phyloP scores from a whole-genome alignment of 2,113 vertebrate species.

The Puma concolor region DNA sequence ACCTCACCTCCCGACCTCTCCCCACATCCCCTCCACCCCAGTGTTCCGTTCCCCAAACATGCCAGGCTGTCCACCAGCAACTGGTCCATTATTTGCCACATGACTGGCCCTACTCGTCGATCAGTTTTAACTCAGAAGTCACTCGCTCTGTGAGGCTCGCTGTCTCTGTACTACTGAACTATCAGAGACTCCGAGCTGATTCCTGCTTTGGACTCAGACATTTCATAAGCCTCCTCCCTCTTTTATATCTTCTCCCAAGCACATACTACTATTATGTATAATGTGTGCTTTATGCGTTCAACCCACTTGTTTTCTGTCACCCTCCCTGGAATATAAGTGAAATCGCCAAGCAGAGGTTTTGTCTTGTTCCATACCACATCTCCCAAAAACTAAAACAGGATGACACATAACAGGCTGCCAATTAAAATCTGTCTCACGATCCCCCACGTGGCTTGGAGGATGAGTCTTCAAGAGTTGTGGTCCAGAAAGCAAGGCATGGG shows the following conservation, averaged over 20 bases:
- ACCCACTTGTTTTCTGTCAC: background rate
- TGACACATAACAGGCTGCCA: background rate
- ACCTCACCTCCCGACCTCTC: background rate
- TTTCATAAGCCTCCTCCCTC: background rate
- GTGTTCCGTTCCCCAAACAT: rapidly evolving
- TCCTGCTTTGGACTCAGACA: background rate
- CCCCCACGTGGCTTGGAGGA: background rate
- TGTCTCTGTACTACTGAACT: background rate
- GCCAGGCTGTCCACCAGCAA: rapidly evolving
- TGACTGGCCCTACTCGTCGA: rapidly evolving
- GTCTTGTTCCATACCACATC: background rate
- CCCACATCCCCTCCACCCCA: too few relatives aligned
- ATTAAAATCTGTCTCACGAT: background rate
- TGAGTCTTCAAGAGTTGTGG: background rate
- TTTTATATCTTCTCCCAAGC: background rate
- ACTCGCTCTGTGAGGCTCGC: background rate
- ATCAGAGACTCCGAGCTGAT: background rate
- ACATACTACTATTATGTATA: rapidly evolving
- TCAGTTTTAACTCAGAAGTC: background rate
- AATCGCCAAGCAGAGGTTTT: background rate
- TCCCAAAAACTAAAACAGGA: background rate
- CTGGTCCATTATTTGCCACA: background rate
- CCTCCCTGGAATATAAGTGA: background rate
- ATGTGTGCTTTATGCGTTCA: background rate
- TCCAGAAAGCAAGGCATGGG: background rate